Percentiles rank a stretch among this genome's conserved stretches.
Evolutionary conservation across 2,888 invertebrate genomes (phyloP).

Genomic region (Drosophila falleni): DNA sequence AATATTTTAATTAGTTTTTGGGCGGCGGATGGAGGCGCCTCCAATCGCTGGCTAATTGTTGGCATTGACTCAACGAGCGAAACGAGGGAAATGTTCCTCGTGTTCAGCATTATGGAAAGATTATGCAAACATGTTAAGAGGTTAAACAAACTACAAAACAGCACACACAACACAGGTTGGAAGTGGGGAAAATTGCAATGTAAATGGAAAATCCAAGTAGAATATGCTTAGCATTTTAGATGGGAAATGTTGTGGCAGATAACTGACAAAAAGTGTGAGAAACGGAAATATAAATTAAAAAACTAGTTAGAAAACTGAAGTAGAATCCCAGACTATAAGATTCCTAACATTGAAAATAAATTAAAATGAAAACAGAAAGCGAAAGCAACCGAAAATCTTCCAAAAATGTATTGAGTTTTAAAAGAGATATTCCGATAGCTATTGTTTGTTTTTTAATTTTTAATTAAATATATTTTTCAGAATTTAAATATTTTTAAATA

Average conservation of each 20-base stretch:
- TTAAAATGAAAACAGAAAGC: too few species aligned
- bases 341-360: too few species aligned
- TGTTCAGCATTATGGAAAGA: conserved; percentile 68
- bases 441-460: too few species aligned
- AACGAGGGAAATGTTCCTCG: conserved; percentile 38
- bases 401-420: too few species aligned
- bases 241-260: not conserved
- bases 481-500: too few species aligned
- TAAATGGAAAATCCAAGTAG: conserved; percentile 18
- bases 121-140: conserved; percentile 62
- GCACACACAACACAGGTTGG: not conserved
- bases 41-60: conserved; percentile 61
- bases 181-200: not conserved
- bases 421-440: too few species aligned
- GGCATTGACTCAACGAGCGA: conserved; percentile 47
- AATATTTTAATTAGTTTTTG: conserved; percentile 80
- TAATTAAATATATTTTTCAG: too few species aligned
- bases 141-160: conserved; percentile 20
- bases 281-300: not conserved
- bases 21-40: conserved; percentile 42
- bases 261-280: not conserved
- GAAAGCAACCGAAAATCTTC: too few species aligned
- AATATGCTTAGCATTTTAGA: not conserved
- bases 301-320: not conserved
- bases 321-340: not conserved